Evolutionary conservation across 1,140 invertebrate species (phyloP).

Genomic region (Acyrthosiphon pisum): DNA sequence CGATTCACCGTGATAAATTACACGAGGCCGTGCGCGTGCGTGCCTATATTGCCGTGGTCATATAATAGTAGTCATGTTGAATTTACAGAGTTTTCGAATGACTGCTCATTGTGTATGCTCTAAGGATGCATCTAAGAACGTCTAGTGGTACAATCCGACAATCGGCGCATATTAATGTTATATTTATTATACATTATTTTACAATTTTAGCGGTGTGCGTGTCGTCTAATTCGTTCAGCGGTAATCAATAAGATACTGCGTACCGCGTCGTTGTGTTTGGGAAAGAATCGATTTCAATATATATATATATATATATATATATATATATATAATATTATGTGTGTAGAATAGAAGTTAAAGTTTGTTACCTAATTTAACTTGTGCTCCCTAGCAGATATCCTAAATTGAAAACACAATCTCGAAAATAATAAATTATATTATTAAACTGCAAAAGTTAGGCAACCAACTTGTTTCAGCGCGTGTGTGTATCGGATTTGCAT

Average conservation of each 20-base stretch:
- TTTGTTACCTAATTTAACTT: constrained; percentile 4
- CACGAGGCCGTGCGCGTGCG: too few relatives aligned
- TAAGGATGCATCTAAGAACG: too few relatives aligned
- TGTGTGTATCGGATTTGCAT: background rate
- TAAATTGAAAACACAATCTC: background rate
- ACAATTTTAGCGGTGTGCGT: background rate
- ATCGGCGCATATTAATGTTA: too few relatives aligned
- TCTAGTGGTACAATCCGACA: too few relatives aligned
- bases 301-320: background rate
- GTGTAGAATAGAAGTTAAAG: background rate
- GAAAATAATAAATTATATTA: constrained; percentile 10
- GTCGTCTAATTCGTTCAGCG: background rate
- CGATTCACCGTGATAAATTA: too few relatives aligned
- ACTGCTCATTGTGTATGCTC: too few relatives aligned
- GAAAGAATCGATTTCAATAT: background rate
- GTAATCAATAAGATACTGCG: background rate
- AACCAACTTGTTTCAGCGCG: background rate
- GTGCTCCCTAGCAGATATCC: background rate
- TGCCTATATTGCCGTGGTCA: too few relatives aligned
- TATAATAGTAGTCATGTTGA: too few relatives aligned
- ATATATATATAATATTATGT: background rate
- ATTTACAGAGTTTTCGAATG: too few relatives aligned
- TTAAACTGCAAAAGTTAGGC: background rate
- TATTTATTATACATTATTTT: background rate
- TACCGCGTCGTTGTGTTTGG: background rate